Conservation (phyloP, 2,113 vertebrate genomes). For the Bungarus multicinctus region DNA sequence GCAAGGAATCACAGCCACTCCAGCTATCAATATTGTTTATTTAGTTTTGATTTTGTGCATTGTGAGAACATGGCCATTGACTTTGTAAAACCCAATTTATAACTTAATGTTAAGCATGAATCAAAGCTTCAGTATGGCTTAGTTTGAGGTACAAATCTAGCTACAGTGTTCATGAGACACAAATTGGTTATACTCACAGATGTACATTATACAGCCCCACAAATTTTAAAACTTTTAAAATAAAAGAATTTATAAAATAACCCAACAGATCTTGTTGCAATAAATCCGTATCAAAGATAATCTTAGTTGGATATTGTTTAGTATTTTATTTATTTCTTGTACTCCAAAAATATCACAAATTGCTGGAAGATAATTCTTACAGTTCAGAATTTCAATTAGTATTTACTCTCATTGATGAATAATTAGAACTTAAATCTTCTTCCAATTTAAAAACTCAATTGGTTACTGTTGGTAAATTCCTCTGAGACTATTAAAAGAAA, state of each 20-base stretch:
- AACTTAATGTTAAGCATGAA: background rate
- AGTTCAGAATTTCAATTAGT: background rate
- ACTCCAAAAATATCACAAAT: background rate
- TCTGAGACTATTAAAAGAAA: background rate
- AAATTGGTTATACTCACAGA: background rate
- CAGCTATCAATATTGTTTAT: background rate
- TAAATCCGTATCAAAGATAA: background rate
- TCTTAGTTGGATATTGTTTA: background rate
- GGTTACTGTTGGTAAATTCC: background rate
- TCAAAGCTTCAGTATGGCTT: background rate
- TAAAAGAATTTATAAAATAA: background rate
- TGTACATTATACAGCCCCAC: background rate
- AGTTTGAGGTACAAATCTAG: background rate
- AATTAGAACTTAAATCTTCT: background rate
- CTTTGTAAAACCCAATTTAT: background rate
- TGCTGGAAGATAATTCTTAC: background rate
- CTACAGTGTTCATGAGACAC: background rate
- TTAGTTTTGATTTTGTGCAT: background rate
- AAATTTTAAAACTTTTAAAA: background rate
- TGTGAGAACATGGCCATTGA: background rate
- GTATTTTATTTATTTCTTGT: background rate
- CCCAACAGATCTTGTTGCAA: background rate
- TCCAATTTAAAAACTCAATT: slow-evolving; percentile 4
- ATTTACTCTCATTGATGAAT: background rate
- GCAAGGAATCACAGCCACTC: background rate